Evolutionary conservation across 2,113 vertebrate genomes (phyloP).

Genomic region (Cranoglanis bouderius): DNA sequence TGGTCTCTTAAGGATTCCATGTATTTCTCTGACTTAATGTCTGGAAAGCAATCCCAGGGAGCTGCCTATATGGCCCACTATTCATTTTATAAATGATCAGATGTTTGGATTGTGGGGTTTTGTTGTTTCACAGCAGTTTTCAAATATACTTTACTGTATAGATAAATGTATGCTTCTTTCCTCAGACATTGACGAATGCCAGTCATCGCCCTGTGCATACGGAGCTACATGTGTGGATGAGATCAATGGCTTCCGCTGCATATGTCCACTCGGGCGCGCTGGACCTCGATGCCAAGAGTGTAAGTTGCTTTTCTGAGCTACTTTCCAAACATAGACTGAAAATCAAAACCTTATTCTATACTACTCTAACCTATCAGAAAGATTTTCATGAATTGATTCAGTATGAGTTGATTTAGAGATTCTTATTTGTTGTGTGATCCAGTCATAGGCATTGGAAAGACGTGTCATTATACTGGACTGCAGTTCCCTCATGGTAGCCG

Average conservation of each 20-base stretch:
- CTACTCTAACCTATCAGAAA: no score
- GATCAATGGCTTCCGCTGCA: constrained; percentile 90
- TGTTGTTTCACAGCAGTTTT: not conserved
- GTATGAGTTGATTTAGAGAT: not conserved
- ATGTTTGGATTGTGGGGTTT: not conserved
- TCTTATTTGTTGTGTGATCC: not conserved
- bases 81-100: not conserved
- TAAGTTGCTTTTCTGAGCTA: constrained; percentile 62
- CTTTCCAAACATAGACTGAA: not conserved
- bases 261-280: constrained; percentile 85
- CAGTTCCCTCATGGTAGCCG: constrained; percentile 86
- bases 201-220: constrained; percentile 92
- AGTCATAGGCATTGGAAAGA: constrained; percentile 86
- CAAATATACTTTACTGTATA: not conserved
- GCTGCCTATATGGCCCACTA: not conserved
- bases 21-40: constrained; percentile 37
- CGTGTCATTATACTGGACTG: constrained; percentile 83
- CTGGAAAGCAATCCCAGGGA: not conserved
- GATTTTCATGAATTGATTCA: not conserved
- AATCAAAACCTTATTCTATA: not conserved
- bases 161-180: not conserved
- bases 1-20: constrained; percentile 40
- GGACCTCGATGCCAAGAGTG: constrained; percentile 90
- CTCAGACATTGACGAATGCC: constrained; percentile 93
- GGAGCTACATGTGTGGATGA: constrained; percentile 94